Percentiles rank a stretch among this genome's conserved stretches.
These are phyloP conservation scores for Diplodus sargus DNA, from an alignment of 2,797 vertebrate genomes.

Conservation along the genomic window DNA sequence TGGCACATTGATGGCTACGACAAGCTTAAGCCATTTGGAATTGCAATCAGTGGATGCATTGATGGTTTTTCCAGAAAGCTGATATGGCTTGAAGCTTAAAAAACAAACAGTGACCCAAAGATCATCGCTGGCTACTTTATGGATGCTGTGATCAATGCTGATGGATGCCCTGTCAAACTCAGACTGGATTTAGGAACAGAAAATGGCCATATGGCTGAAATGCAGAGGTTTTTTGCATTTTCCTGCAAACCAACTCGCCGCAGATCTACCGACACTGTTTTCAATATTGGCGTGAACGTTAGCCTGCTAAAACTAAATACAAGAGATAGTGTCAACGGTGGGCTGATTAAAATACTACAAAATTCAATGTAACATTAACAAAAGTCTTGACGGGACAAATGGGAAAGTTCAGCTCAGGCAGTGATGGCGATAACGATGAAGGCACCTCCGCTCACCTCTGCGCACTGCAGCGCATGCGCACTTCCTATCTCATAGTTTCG, in stretches of 20 bases:
- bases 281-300: no score
- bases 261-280: no score
- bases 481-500: no score
- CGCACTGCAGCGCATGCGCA: no score
- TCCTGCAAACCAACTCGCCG: slow-evolving; percentile 16
- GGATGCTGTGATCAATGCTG: slow-evolving; percentile 25
- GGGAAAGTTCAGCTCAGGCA: no score
- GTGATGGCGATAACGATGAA: no score
- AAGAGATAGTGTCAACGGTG: no score
- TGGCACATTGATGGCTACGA: slow-evolving; percentile 3
- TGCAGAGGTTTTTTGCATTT: slow-evolving; percentile 26
- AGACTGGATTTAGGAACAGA: slow-evolving; percentile 29
- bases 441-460: no score
- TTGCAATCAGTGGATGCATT: slow-evolving; percentile 24
- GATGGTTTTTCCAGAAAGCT: slow-evolving; percentile 23
- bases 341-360: no score
- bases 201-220: slow-evolving; percentile 25
- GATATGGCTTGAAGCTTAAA: slow-evolving; percentile 26
- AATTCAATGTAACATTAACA: no score
- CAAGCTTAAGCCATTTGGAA: slow-evolving; percentile 10
- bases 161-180: slow-evolving; percentile 10
- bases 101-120: slow-evolving; percentile 22
- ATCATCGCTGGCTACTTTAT: slow-evolving; percentile 21
- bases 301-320: no score
- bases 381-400: no score